Conservation (phyloP, 2,113 vertebrate genomes). For the Ariopsis seemanni region DNA sequence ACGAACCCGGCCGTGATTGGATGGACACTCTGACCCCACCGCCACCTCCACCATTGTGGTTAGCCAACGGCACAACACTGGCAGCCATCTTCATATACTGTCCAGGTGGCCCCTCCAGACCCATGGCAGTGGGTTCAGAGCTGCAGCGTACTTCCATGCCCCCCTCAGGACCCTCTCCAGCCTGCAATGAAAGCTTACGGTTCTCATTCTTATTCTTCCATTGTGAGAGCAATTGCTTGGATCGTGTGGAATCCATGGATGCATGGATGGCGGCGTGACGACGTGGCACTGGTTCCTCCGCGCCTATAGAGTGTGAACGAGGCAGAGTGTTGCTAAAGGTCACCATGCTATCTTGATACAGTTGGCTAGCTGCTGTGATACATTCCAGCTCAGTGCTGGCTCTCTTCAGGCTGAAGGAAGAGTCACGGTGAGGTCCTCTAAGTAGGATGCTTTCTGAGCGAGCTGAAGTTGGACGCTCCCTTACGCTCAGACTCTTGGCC, state of each 20-base stretch:
- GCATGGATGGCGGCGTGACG: conserved; percentile 90
- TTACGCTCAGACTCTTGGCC: conserved; percentile 80
- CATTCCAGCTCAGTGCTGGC: conserved; percentile 84
- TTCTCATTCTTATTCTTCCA: conserved; percentile 95
- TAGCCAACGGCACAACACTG: conserved; percentile 79
- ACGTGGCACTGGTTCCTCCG: conserved; percentile 83
- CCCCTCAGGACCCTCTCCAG: conserved; percentile 82
- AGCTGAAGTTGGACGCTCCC: conserved; percentile 77
- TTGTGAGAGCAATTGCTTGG: conserved; percentile 94
- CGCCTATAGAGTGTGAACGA: conserved; percentile 84
- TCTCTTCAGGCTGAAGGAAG: conserved; percentile 82
- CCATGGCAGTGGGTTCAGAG: conserved; percentile 83
- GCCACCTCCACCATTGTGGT: conserved; percentile 79
- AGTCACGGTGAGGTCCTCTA: conserved; percentile 79
- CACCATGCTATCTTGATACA: conserved; percentile 86
- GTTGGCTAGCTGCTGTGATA: conserved; percentile 82
- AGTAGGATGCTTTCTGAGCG: conserved; percentile 83
- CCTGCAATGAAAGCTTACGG: conserved; percentile 86
- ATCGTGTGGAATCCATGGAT: conserved; percentile 93
- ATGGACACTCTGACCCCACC: conserved; percentile 86
- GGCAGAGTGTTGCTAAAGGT: conserved; percentile 98
- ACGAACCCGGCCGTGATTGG: conserved; percentile 94
- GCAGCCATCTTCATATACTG: conserved; percentile 88
- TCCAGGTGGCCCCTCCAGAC: conserved; percentile 76
- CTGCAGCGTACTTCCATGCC: conserved; percentile 90